Evolutionary conservation across 2,888 invertebrate species (phyloP), one percentile per base, ranked within the genome.

Genomic region (Atrina japonica): DNA sequence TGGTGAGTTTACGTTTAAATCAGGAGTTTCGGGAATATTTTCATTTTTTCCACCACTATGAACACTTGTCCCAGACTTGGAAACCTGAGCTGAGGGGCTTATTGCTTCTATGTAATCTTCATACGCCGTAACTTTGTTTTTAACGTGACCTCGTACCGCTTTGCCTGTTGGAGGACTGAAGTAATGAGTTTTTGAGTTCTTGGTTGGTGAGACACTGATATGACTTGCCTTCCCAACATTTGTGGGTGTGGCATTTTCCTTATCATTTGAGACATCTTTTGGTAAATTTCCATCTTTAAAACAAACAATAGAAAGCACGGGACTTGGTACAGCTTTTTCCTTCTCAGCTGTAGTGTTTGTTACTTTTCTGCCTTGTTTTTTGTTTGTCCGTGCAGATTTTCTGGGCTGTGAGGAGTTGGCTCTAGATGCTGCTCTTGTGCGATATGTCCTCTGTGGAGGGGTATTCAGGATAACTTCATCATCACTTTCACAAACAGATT

Each of bases 51-150:
- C 59, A 2, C 41, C 21, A 40, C 40, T 45, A 21, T 60, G 43
- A 9, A 27, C 18, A 21, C 18, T 52, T 1, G 23, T 30, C 14
- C 11, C 25, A n/a, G 43, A 21, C 21, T 45, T 29, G 6, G 47
- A 52, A n/a, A 14, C 25, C 27, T 53, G 63, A 18, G 67, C 70
- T 18, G 71, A 70, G 9, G 65, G 68, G 29, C 64, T 70, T 9
- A 59, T 56, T 30, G 23, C 7, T 53, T 71, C 41, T n/a, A 78
- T 64, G 64, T 80, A 82, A 25, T 78, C 76, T 52, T 83, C 83
- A 68, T 79, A 80, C 3, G 80, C 82, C 41, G 63, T 60, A 6
- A 75, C 77, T 58, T 77, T 81, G 43, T 80, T 74, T 53, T 76
- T 78, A 6, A 82, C 80, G 64, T 77, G 67, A 53, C 67, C 67